Evolutionary conservation across 2,888 invertebrate genomes (phyloP), one percentile per base, ranked within the genome.

Genomic region (Stegana nigrithorax): DNA sequence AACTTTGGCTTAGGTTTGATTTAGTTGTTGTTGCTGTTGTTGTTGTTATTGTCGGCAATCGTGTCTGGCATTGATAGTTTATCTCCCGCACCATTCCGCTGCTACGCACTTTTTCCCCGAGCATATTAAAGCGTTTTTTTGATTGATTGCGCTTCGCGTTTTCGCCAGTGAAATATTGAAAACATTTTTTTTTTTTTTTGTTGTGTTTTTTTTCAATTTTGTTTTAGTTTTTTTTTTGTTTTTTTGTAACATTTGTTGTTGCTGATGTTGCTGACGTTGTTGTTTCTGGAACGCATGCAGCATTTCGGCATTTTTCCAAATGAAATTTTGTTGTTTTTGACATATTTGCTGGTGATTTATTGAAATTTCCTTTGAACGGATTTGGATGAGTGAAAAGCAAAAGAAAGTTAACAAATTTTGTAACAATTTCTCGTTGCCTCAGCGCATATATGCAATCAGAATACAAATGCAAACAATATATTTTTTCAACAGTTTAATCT

Each of bases 181-280:
- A n/a, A n/a, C n/a, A n/a, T n/a, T n/a, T n/a, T n/a, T 45, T 45
- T 8, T 23, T 12, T 45, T 47, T 47, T 50, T 8, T 36, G n/a
- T 36, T 55, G 21, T 50, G 39, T 32, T 21, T 60, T 32, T 55
- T 55, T 26, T 55, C 19, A 14, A 12, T 27, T 12, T 27, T 32
- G 14, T 55, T 55, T 55, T 56, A 17, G 10, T 56, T 17, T 56
- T 12, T 17, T 39, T 17, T 10, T 8, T 39, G 12, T 39, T 55
- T 57, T 50, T 50, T 27, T 21, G 47, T 23, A 21, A 23, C 17
- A 23, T 39, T n/a, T 39, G 39, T 17, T 39, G 39, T 39, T 39
- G 42, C 42, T 10, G 14, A 42, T 42, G 29, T 5, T 29, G 29
- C 29, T 7, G 29, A 7, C 29, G 29, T 36, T 36, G 36, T 36